Conservation (phyloP, 2,113 vertebrate genomes). For the Saccopteryx leptura region DNA sequence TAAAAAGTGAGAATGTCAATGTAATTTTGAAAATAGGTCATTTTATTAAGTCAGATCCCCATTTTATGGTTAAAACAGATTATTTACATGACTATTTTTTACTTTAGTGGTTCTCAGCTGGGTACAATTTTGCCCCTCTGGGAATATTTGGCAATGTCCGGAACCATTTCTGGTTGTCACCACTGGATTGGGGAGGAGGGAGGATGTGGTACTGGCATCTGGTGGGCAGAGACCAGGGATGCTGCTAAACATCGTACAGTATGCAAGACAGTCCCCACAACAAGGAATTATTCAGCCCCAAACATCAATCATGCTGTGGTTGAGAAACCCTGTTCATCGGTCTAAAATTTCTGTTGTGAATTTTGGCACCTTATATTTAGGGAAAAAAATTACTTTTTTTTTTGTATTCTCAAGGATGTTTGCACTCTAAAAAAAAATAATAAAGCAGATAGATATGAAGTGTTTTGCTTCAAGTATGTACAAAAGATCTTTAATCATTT, state of each 20-base stretch:
- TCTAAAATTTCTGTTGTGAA: neutral
- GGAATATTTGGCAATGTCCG: neutral
- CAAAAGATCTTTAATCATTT: slow-evolving; percentile 59
- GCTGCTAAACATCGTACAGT: neutral
- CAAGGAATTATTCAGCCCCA: neutral
- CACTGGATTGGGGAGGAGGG: neutral
- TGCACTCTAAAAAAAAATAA: neutral
- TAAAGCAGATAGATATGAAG: slow-evolving; percentile 17
- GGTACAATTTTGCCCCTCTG: neutral
- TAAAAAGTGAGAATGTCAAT: neutral
- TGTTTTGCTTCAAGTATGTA: slow-evolving; percentile 43
- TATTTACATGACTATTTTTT: neutral
- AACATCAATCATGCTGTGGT: neutral
- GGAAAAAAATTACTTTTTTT: neutral
- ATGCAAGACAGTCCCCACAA: too few species aligned
- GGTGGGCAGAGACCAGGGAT: neutral
- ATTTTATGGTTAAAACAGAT: neutral
- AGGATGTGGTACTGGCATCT: neutral
- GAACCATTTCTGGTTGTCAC: neutral
- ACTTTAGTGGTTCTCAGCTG: neutral
- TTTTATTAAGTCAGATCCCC: neutral
- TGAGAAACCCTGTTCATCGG: neutral
- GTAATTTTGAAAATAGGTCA: slow-evolving; percentile 43
- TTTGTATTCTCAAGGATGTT: slow-evolving; percentile 45
- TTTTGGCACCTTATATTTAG: neutral